A percentile compares a stretch with the other conserved stretches of the same genome.
These are phyloP conservation scores for Lithophane ornitopus DNA, from an alignment of 2,888 invertebrate genomes.

Conservation along the genomic window DNA sequence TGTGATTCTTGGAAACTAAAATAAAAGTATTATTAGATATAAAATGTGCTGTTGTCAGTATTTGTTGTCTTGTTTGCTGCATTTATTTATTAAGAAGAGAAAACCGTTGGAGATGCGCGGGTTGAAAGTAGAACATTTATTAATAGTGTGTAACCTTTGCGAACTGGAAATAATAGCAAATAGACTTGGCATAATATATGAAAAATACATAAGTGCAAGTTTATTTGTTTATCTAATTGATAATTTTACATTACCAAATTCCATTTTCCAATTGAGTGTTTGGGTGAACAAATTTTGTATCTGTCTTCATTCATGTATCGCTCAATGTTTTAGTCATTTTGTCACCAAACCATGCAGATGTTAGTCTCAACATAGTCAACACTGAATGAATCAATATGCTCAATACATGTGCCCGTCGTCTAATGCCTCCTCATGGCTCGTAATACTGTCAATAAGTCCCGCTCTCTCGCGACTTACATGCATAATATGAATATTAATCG, in stretches of 20 bases:
- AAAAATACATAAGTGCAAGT: background rate
- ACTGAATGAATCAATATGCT: constrained; percentile 41
- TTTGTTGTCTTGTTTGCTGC: constrained; percentile 11
- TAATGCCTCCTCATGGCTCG: constrained; percentile 61
- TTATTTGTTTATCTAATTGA: background rate
- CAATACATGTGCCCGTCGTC: constrained; percentile 28
- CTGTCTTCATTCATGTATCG: background rate
- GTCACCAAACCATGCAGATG: background rate
- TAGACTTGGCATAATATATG: background rate
- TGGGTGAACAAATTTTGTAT: background rate
- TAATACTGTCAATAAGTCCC: constrained; percentile 64
- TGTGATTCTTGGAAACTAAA: constrained; percentile 10
- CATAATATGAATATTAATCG: constrained; percentile 64
- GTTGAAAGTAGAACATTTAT: background rate
- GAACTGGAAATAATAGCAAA: background rate
- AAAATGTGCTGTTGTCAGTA: background rate
- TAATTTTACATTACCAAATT: background rate
- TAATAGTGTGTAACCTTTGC: background rate
- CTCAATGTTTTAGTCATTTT: background rate
- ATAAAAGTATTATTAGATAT: constrained; percentile 9
- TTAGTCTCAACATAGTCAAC: constrained; percentile 1
- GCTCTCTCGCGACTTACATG: constrained; percentile 57
- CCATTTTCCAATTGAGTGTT: background rate
- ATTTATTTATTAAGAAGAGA: background rate
- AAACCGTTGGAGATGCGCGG: background rate